Base-by-base conservation (phyloP, 2,113 vertebrate species). In the Lepus americanus region DNA sequence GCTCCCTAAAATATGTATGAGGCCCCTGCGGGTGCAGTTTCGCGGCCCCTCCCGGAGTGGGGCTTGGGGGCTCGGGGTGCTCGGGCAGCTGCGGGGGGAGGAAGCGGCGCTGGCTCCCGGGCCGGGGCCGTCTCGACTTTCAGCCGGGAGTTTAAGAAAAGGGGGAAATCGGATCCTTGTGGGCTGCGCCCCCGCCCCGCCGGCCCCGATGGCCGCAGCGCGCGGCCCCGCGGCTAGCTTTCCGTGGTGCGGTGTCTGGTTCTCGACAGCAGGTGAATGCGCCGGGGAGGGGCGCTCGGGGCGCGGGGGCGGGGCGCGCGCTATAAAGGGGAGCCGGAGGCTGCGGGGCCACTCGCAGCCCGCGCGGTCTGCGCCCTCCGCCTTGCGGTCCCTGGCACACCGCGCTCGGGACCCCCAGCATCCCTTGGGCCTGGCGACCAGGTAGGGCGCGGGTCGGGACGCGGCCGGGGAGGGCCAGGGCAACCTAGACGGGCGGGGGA, bases 181-280 rank as follows among this genome's bases (percentile, higher is more conserved):
- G 81, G 23, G 64, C 84, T 12, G 88, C 67, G 90, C 96, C 97
- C 93, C 94, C 87, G 44, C 96, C 87, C 88, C 8, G 25, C 69
- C 69, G 39, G 80, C 87, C 92, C 67, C 90, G 96, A 95, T 93
- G 89, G 96, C 93, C 74, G 72, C 31, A 51, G 74, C 49, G 31
- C 5, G 14, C 81, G 29, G 89, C 74, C 70, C 31, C 25, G 25
- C 2, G 64, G 82, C 77, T 97, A 98, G 97, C 95, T 98, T 97
- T 97, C 97, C 95, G 94, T 96, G 27, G 97, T 16, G 89, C 89
- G 98, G 98, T 98, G 98, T 99, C 98, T 91, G 97, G 98, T 99
- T 98, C 98, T 98, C 98, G 98, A 98, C 99, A 99, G 99, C 99
- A 99, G 99, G 99, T 99, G 98, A 99, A 98, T 98, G 98, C 98